Evolutionary conservation across 2,113 vertebrate genomes (phyloP), one percentile per base, ranked within the genome.

Genomic region (Mobula birostris): DNA sequence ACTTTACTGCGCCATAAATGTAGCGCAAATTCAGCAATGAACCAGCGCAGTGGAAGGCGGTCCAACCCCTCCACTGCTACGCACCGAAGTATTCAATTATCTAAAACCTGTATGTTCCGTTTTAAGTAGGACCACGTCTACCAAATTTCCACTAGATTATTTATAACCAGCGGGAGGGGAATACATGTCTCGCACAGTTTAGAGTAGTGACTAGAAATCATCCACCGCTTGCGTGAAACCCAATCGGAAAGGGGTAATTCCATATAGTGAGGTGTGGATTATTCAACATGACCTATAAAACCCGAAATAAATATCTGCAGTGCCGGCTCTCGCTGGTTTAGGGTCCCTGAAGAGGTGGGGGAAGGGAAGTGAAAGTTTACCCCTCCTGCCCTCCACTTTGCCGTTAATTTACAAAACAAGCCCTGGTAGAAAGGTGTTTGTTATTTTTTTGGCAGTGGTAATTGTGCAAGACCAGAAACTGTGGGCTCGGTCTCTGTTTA

Each of bases 401-500:
- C 29, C 61, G 8, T 19, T 17, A 14, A n/a, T 66, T 90, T 68
- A 32, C 83, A 87, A 12, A 87, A 63, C 56, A 56, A 61, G 61
- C 11, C 61, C 12, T 7, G 29, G 48, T 7, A 61, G 8, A 27
- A 48, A 83, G 29, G 83, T 15, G 14, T 87, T 88, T 21, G 17
- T 72, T 32, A 40, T 66, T 15, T 40, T 72, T 2, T 32, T 4
- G 21, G 90, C 68, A 48, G 12, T 74, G 36, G 68, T 48, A 24
- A 72, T 93, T 93, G 90, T 48, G 68, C 14, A 72, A 48, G 32
- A 48, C 61, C 5, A n/a, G 85, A n/a, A 90, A n/a, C 15, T 66
- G 85, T 66, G 90, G 90, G 90, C 32, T 15, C 61, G n/a, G 14
- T 70, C 66, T 70, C 90, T 93, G 90, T 93, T 93, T 93, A 48